phyloP scores from a whole-genome alignment of 2,113 vertebrate genomes.

The Psittacara wagleri region DNA sequence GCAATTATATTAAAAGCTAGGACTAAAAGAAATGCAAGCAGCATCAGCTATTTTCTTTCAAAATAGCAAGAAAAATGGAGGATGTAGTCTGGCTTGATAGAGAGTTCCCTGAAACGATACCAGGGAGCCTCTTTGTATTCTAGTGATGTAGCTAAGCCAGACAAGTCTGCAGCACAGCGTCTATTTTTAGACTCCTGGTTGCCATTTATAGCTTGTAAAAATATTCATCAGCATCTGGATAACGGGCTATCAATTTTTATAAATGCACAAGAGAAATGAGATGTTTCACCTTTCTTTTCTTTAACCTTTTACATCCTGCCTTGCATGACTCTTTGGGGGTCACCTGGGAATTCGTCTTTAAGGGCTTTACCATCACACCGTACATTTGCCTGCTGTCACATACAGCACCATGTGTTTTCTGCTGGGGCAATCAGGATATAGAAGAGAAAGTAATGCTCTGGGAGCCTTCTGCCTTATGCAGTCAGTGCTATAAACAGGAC shows the following conservation, averaged over 20 bases:
- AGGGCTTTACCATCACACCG: slow-evolving; percentile 47
- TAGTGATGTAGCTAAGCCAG: slow-evolving; percentile 85
- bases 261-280: slow-evolving; percentile 60
- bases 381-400: slow-evolving; percentile 29
- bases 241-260: slow-evolving; percentile 79
- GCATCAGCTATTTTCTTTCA: background rate
- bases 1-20: background rate
- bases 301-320: slow-evolving; percentile 37
- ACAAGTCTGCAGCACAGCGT: slow-evolving; percentile 80
- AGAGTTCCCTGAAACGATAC: slow-evolving; percentile 37
- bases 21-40: background rate
- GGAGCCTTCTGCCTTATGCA: background rate
- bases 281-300: slow-evolving; percentile 30
- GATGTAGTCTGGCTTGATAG: background rate
- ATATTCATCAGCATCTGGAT: slow-evolving; percentile 83
- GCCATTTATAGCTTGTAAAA: slow-evolving; percentile 93
- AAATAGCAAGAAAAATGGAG: background rate
- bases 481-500: background rate
- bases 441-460: background rate
- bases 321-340: slow-evolving; percentile 14
- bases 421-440: background rate
- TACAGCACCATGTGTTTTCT: slow-evolving; percentile 34
- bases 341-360: slow-evolving; percentile 49
- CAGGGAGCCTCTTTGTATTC: slow-evolving; percentile 87
- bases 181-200: slow-evolving; percentile 83